Base-by-base conservation (phyloP, 2,888 invertebrate species). In the Lithophane ornitopus region DNA sequence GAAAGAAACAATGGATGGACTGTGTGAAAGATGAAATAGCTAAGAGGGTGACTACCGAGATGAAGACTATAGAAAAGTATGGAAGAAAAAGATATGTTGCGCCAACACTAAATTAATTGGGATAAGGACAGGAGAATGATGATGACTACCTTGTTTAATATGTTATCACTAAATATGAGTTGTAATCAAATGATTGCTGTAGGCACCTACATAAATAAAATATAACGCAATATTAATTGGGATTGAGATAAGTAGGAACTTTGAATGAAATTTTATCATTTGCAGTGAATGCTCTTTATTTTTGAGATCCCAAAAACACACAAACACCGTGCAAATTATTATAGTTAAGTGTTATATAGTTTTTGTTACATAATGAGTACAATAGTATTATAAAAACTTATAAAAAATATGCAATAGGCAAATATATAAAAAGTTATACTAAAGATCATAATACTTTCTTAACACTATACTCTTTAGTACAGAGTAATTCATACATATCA, bases 301-400 rank as follows among this genome's bases (percentile, higher is more conserved):
- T 95, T 95, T 95, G 96, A 96, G 96, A 96, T 96, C 96, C 95
- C 96, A 96, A 96, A 96, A 96, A 96, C 96, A 95, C 96, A 94
- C 94, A 94, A 95, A 96, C 95, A 95, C 94, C 89, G 95, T 95
- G 95, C 94, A 94, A 90, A 90, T 84, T 88, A 87, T 76, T 89
- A 88, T 89, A 82, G 74, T 87, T 87, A 87, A 77, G 86, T 85
- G 87, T 85, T 78, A 85, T 78, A 86, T 77, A 76, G 76, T 80
- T 85, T 80, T 85, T 76, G 70, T 87, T 85, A 84, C n/a, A 85
- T 54, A 81, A 85, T 81, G 78, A 86, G 86, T 87, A 89, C 82
- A 88, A 88, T 88, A 89, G 76, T 86, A 83, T 84, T 74, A 87
- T 78, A 84, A 81, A 86, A 87, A 81, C 78, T 84, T 89, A 87